Conservation (phyloP, 1,140 invertebrate species). For the Bathynomus jamesi region DNA sequence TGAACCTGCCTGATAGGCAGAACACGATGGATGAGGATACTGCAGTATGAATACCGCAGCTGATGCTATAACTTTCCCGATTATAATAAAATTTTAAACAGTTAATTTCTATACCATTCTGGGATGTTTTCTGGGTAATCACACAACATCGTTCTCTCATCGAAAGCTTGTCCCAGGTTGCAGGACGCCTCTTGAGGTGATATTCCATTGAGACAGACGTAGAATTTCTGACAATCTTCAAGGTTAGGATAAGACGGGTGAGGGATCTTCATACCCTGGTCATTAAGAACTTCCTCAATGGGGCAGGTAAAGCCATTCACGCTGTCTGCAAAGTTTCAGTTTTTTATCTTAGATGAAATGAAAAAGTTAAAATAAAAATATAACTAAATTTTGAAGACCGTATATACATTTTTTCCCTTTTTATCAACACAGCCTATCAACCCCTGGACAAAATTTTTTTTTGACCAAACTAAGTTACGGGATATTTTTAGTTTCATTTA, state of each 20-base stretch:
- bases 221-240: constrained; percentile 78
- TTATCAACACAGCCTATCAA: neutral
- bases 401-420: neutral
- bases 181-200: constrained; percentile 78
- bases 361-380: neutral
- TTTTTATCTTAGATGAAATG: neutral
- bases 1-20: too few relatives aligned
- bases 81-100: constrained; percentile 84
- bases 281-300: constrained; percentile 46
- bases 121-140: constrained; percentile 77
- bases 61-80: too few relatives aligned
- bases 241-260: constrained; percentile 82
- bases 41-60: too few relatives aligned
- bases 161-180: constrained; percentile 75
- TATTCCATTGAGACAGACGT: constrained; percentile 76
- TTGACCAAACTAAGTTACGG: neutral
- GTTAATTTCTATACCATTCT: constrained; percentile 74
- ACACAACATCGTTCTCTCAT: constrained; percentile 69
- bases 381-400: neutral
- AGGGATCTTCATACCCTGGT: constrained; percentile 61
- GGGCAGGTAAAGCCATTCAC: constrained; percentile 61
- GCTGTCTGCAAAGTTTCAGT: neutral
- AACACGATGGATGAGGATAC: too few relatives aligned
- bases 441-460: neutral
- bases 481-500: neutral